phyloP scores from a whole-genome alignment of 2,888 invertebrate genomes.

The Lasioglossum lativentre region DNA sequence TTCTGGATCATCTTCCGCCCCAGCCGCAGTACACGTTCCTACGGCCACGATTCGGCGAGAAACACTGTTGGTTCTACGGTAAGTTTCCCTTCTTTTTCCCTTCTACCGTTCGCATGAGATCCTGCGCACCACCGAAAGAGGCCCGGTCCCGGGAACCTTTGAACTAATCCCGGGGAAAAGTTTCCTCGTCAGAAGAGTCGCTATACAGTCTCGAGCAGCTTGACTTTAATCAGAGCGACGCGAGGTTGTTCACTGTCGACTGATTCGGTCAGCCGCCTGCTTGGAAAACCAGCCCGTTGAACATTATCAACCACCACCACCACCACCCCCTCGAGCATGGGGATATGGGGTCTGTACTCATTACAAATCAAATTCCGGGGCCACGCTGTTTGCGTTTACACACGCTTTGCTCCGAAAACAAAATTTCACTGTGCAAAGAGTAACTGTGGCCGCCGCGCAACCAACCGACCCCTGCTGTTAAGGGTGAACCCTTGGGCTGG shows the following conservation, averaged over 20 bases:
- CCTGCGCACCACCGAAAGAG: not conserved
- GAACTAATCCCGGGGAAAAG: not conserved
- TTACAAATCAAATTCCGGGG: not conserved
- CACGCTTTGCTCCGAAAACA: not conserved
- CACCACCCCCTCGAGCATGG: not conserved
- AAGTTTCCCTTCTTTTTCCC: slow-evolving; percentile 77
- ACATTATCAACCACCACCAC: not conserved
- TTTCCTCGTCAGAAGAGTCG: slow-evolving; percentile 14
- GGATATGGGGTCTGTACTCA: not conserved
- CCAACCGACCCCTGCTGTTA: not conserved
- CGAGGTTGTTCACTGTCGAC: not conserved
- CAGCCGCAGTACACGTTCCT: slow-evolving; percentile 87
- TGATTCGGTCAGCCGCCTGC: not conserved
- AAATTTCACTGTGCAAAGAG: slow-evolving; percentile 1
- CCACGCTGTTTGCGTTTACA: not conserved
- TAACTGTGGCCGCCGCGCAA: not conserved
- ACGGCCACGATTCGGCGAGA: slow-evolving; percentile 92
- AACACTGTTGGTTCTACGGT: slow-evolving; percentile 94
- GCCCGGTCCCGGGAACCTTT: not conserved
- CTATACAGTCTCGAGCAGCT: not conserved
- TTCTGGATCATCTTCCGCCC: slow-evolving; percentile 89
- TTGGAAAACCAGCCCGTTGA: not conserved
- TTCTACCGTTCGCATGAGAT: not conserved
- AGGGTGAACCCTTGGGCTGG: not conserved
- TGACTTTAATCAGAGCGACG: slow-evolving; percentile 39